Evolutionary conservation across 2,888 invertebrate genomes (phyloP).

Genomic region (Chouioia cunea): DNA sequence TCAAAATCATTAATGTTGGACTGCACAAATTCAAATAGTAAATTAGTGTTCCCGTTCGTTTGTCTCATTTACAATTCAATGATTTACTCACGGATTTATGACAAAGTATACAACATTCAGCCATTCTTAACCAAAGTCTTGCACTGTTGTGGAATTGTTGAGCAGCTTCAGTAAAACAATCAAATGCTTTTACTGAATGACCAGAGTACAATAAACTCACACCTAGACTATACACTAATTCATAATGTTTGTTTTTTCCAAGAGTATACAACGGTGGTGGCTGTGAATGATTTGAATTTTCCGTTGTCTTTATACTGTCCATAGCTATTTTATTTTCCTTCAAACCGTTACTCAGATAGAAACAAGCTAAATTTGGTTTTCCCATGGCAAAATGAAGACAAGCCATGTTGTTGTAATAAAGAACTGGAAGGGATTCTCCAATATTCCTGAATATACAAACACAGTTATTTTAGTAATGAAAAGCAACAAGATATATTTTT

Average conservation of each 20-base stretch:
- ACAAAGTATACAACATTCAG: slow-evolving; percentile 89
- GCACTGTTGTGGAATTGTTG: slow-evolving; percentile 90
- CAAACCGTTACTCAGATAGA: slow-evolving; percentile 84
- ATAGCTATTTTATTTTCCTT: slow-evolving; percentile 76
- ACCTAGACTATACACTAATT: slow-evolving; percentile 85
- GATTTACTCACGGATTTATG: slow-evolving; percentile 73
- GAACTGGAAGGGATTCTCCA: slow-evolving; percentile 75
- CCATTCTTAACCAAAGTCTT: slow-evolving; percentile 90
- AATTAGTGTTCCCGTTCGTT: not conserved
- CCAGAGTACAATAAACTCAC: slow-evolving; percentile 85
- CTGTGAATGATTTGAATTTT: slow-evolving; percentile 29
- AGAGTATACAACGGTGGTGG: slow-evolving; percentile 73
- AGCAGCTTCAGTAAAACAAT: slow-evolving; percentile 88
- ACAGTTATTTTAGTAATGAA: slow-evolving; percentile 16
- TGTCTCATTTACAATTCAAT: not conserved
- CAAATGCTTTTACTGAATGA: slow-evolving; percentile 88
- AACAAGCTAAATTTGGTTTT: slow-evolving; percentile 83
- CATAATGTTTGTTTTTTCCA: slow-evolving; percentile 75
- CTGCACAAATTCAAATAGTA: slow-evolving; percentile 62
- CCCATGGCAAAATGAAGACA: slow-evolving; percentile 84
- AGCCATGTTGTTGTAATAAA: slow-evolving; percentile 86
- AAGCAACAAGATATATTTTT: slow-evolving; percentile 11
- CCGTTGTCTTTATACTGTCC: slow-evolving; percentile 57
- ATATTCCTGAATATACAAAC: slow-evolving; percentile 66
- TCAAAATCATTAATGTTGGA: slow-evolving; percentile 76